phyloP scores from a whole-genome alignment of 2,113 vertebrate species.

The Hippocampus guttulatus region DNA sequence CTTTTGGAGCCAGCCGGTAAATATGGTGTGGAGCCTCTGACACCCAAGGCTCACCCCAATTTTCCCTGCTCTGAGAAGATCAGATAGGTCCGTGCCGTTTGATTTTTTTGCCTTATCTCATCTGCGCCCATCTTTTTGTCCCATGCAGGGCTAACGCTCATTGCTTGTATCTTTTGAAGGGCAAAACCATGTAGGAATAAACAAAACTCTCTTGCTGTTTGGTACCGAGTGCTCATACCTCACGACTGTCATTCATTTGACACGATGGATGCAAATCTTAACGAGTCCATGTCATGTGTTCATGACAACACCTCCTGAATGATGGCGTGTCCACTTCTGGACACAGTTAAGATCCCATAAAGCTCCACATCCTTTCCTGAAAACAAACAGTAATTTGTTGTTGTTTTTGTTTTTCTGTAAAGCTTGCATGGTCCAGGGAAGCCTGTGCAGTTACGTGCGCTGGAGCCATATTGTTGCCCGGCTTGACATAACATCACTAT shows the following conservation, averaged over 20 bases:
- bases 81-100: slow-evolving; percentile 71
- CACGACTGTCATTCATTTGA: slow-evolving; percentile 40
- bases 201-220: slow-evolving; percentile 42
- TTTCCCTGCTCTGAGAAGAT: slow-evolving; percentile 70
- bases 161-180: slow-evolving; percentile 61
- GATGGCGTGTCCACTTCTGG: slow-evolving; percentile 29
- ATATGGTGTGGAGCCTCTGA: slow-evolving; percentile 68
- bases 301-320: slow-evolving; percentile 23
- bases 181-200: slow-evolving; percentile 57
- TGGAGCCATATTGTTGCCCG: background rate
- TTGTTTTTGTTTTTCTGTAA: slow-evolving; percentile 38
- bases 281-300: slow-evolving; percentile 16
- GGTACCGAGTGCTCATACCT: slow-evolving; percentile 33
- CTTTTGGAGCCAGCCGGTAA: slow-evolving; percentile 64
- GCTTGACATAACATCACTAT: background rate
- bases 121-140: slow-evolving; percentile 69
- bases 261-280: slow-evolving; percentile 42
- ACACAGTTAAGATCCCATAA: slow-evolving; percentile 41
- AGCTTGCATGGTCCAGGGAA: slow-evolving; percentile 20
- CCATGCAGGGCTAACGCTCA: slow-evolving; percentile 57
- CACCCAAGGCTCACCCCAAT: slow-evolving; percentile 71
- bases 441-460: background rate
- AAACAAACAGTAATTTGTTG: slow-evolving; percentile 51
- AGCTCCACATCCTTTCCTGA: slow-evolving; percentile 39
- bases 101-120: slow-evolving; percentile 70